Percentiles rank a stretch among this genome's conserved stretches.
Evolutionary conservation across 2,888 invertebrate species (phyloP).

Genomic region (Teleiodes luculella): DNA sequence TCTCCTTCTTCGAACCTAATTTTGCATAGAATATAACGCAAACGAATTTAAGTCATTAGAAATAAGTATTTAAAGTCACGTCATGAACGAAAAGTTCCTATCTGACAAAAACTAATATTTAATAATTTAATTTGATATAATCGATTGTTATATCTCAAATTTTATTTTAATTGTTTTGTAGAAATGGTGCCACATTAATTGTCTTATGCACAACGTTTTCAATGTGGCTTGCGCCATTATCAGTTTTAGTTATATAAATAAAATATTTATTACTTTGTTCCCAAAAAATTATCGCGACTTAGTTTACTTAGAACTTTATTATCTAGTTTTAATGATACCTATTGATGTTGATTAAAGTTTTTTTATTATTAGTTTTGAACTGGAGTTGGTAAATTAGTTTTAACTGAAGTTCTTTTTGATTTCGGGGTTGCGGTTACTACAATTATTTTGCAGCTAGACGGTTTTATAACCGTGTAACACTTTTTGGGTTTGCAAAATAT

Average conservation of each 20-base stretch:
- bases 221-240: not conserved
- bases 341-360: not conserved
- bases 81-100: slow-evolving; percentile 59
- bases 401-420: too few relatives aligned
- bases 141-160: not conserved
- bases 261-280: too few relatives aligned
- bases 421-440: too few relatives aligned
- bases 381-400: too few relatives aligned
- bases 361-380: not conserved
- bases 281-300: slow-evolving; percentile 6
- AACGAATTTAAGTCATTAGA: slow-evolving; percentile 61
- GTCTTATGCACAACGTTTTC: not conserved
- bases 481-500: too few relatives aligned
- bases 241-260: too few relatives aligned
- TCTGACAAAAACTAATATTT: slow-evolving; percentile 38
- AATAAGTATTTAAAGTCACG: slow-evolving; percentile 37
- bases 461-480: too few relatives aligned
- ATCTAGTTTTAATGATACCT: not conserved
- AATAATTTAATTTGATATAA: slow-evolving; percentile 8
- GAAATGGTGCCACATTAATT: not conserved
- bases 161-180: not conserved
- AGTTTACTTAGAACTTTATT: not conserved
- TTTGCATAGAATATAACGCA: slow-evolving; percentile 24
- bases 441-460: too few relatives aligned
- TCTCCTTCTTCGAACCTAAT: slow-evolving; percentile 10